Evolutionary conservation across 1,140 invertebrate species (phyloP), one percentile per base, ranked within the genome.

Genomic region (Bradynema listronoti): DNA sequence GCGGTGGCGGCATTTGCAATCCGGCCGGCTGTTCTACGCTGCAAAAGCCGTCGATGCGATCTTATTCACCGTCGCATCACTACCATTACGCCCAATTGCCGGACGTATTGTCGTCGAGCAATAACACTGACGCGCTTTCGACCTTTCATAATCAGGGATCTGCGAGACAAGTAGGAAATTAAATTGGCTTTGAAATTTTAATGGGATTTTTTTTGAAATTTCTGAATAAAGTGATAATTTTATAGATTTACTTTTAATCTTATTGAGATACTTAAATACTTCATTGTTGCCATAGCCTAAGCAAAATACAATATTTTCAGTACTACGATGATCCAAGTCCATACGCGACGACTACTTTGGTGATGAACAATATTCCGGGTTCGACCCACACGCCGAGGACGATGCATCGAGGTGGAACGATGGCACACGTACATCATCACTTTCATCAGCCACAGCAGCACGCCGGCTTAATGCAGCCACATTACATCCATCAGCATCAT

Each of bases 331-430:
- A 75, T 54, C 71, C 71, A 29, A 74, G 62, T 53, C 71, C 71
- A 7, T 73, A 73, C 36, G 71, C 71, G 16, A 73, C 71, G 3
- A 73, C 71, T 1, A 73, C 71, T n/a, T 47, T 73, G 9, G 71
- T 73, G 4, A 65, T 69, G 34, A 66, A 65, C 11, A 59, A 55
- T n/a, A n/a, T n/a, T 24, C 61, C 52, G 4, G 16, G n/a, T n/a
- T 27, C 52, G 16, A 45, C 22, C 4, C 33, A 46, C 14, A 43
- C 24, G 43, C 16, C 16, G 3, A 29, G 27, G 16, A 50, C 16
- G 16, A 19, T n/a, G 4, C 47, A 54, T 29, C 56, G 42, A 29
- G 29, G 43, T 33, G 56, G 56, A 2, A 46, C 16, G 63, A n/a
- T 7, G 32, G 52, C 52, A 58, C n/a, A n/a, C n/a, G n/a, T n/a